Conservation (phyloP, 92 coral and sea anemone genomes). For the Parazoanthus swiftii region DNA sequence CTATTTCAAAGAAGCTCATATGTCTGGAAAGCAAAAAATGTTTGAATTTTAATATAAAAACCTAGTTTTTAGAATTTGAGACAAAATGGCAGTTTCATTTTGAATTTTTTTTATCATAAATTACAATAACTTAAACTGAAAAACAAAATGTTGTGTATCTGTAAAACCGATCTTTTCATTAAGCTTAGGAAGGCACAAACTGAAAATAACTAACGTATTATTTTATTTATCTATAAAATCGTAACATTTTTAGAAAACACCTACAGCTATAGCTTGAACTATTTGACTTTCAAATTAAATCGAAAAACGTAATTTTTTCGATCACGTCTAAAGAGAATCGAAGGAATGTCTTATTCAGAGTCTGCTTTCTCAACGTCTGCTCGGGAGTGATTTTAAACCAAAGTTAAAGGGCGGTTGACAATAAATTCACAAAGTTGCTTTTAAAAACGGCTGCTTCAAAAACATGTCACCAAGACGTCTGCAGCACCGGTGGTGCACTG, state of each 20-base stretch:
- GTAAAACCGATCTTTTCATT: background rate
- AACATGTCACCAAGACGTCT: background rate
- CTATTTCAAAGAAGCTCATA: slow-evolving; percentile 92
- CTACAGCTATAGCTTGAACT: too few relatives aligned
- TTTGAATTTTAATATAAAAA: background rate
- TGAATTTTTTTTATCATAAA: too few relatives aligned
- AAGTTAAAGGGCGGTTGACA: too few relatives aligned
- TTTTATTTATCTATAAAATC: too few relatives aligned
- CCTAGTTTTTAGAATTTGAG: background rate
- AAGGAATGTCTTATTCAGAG: too few relatives aligned
- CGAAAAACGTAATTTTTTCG: too few relatives aligned
- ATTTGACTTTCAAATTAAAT: too few relatives aligned
- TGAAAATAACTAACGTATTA: too few relatives aligned
- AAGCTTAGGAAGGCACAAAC: background rate
- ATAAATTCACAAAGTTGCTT: background rate
- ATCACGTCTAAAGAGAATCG: too few relatives aligned
- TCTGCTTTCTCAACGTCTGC: too few relatives aligned
- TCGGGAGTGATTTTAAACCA: too few relatives aligned
- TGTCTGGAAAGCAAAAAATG: slow-evolving; percentile 59
- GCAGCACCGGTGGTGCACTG: background rate
- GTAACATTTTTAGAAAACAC: too few relatives aligned
- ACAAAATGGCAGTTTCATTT: background rate
- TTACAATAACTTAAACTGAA: background rate
- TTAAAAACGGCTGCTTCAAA: background rate
- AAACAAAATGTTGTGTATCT: background rate